Base-by-base conservation (phyloP, 2,888 invertebrate genomes). In the Melieria crassipennis region DNA sequence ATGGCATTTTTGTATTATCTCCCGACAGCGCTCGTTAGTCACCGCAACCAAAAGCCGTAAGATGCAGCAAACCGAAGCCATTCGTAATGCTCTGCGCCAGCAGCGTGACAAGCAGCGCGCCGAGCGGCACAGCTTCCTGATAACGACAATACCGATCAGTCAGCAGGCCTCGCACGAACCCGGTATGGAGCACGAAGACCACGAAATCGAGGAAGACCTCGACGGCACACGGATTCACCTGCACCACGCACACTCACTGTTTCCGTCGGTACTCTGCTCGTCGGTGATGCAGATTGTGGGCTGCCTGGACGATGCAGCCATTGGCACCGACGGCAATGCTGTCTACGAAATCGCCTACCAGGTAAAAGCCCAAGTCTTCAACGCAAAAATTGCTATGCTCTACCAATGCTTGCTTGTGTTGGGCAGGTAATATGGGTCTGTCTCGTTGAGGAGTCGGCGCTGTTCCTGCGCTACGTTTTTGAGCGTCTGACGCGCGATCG, bases 11-110 rank as follows among this genome's bases (percentile, higher is more conserved):
- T 67, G 58, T 52, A 52, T 1, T 57, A 16, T 13, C 16, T 61
- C 57, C 16, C 9, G 4, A 61, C 42, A 96, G 95, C 91, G 96
- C 75, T 96, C 98, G 6, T 88, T 98, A 80, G 99, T 99, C 62
- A 99, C 99, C 45, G 99, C 99, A 9, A 99, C 99, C 0, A 98
- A 99, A 86, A 99, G 99, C 0, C 91, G 99, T 30, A 96, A 99
- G 84, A 99, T 99, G 85, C 99, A 99, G 85, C 98, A 99, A 87
- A 98, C 99, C 30, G 99, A 99, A 87, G 92, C 99, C 73, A 97
- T 99, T 71, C 95, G 97, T 81, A 92, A 93, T 86, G 99, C 99
- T 1, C 88, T 99, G 16, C 94, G 97, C 83, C 97, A 97, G 56
- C 96, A 98, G 78, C 98, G 98, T 82, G 98, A 98, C 83, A 96